Base-by-base conservation (phyloP, 2,888 invertebrate species). In the Chironomus riparius region DNA sequence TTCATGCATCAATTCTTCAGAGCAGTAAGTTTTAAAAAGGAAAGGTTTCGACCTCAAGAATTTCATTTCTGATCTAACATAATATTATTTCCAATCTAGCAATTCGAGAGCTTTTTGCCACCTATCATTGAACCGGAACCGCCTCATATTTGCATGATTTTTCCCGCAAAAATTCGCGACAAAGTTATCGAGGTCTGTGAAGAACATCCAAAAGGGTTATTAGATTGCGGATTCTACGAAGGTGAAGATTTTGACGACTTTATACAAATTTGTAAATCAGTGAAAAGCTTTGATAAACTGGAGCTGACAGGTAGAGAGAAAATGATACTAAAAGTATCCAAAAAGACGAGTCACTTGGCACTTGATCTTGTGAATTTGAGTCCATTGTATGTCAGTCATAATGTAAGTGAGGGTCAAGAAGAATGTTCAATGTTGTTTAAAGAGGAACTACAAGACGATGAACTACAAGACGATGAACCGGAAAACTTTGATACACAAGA, bases 61-160 rank as follows among this genome's bases (percentile, higher is more conserved):
- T n/a, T n/a, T n/a, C n/a, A n/a, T n/a, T n/a, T n/a, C n/a, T n/a
- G n/a, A n/a, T n/a, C n/a, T n/a, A n/a, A n/a, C n/a, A n/a, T n/a
- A n/a, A n/a, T n/a, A n/a, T n/a, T n/a, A n/a, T n/a, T n/a, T n/a
- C n/a, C n/a, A n/a, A n/a, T n/a, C n/a, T n/a, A 74, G 74, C 74
- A 74, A 47, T 68, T 68, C 18, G 74, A 74, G 1, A 18, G 15
- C 50, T 68, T 74, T 10, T 18, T 74, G 2, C 74, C 74, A n/a
- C 24, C 68, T 1, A 7, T 28, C 4, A 13, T n/a, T 3, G 48
- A 68, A 22, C 47, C 18, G 1, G 68, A 74, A n/a, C 47, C 65
- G 4, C 74, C 74, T n/a, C 74, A 74, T 7, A 0, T 74, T 4
- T 68, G 65, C 47, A 74, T 74, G 65, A 50, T 74, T 38, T 47